Conservation (phyloP, 2,888 invertebrate genomes). For the Eristalis intricaria region DNA sequence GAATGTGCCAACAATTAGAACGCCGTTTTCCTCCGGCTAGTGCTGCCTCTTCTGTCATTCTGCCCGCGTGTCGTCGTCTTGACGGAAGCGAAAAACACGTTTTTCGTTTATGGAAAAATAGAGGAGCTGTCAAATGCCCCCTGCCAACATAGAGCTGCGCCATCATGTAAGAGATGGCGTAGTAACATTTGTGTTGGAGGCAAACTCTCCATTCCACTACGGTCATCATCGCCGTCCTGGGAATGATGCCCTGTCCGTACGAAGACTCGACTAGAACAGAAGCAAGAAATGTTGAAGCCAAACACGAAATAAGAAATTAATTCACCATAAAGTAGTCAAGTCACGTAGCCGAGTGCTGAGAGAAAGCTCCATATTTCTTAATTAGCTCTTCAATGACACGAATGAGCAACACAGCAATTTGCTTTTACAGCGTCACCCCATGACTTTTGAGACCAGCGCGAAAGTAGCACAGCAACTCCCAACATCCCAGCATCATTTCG, state of each 20-base stretch:
- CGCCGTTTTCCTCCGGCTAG: slow-evolving; percentile 33
- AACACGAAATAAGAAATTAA: slow-evolving; percentile 72
- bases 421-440: slow-evolving; percentile 65
- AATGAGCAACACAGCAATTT: slow-evolving; percentile 65
- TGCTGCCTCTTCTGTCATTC: slow-evolving; percentile 15
- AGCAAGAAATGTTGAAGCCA: slow-evolving; percentile 53
- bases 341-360: slow-evolving; percentile 69
- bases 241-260: slow-evolving; percentile 26
- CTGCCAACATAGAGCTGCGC: slow-evolving; percentile 8
- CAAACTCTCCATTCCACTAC: background rate
- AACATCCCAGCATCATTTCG: background rate
- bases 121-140: slow-evolving; percentile 53
- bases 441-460: slow-evolving; percentile 65
- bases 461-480: background rate
- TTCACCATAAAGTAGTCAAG: slow-evolving; percentile 69
- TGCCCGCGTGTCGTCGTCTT: background rate
- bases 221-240: slow-evolving; percentile 2
- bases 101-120: slow-evolving; percentile 53
- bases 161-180: background rate
- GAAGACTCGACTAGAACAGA: background rate
- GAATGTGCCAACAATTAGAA: slow-evolving; percentile 55
- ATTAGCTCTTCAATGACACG: slow-evolving; percentile 72
- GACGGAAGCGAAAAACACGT: slow-evolving; percentile 40
- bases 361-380: slow-evolving; percentile 72
- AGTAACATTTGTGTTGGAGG: slow-evolving; percentile 13